These are phyloP conservation scores for Cassiopea andromeda DNA, from an alignment of 30 jellyfish, hydroid and myxozoan genomes.

Conservation along the genomic window DNA sequence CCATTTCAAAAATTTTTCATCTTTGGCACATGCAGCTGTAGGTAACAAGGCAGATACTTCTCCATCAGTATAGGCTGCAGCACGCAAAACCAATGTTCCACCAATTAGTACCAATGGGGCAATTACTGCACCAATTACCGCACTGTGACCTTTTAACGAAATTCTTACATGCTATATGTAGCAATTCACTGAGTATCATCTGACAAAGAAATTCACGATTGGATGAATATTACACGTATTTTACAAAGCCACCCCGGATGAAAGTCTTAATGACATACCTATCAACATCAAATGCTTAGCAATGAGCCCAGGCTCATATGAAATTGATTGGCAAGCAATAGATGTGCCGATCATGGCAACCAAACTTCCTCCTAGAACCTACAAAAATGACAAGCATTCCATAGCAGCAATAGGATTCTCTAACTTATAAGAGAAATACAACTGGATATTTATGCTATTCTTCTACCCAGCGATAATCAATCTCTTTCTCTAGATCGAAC, in stretches of 20 bases:
- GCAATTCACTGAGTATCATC: too few species aligned
- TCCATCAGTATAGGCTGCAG: constrained; percentile 97
- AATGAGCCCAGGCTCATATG: constrained; percentile 90
- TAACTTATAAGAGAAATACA: too few species aligned
- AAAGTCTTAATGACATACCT: constrained; percentile 54
- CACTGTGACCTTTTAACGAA: constrained; percentile 81
- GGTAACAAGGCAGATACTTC: constrained; percentile 89
- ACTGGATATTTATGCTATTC: too few species aligned
- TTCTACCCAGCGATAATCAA: too few species aligned
- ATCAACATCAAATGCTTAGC: constrained; percentile 95
- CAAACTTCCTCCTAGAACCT: constrained; percentile 96
- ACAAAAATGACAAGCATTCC: too few species aligned
- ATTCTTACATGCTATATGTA: not conserved
- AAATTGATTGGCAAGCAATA: constrained; percentile 94
- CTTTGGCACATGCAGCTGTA: constrained; percentile 98
- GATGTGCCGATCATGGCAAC: constrained; percentile 97
- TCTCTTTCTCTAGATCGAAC: too few species aligned
- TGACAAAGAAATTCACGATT: too few species aligned
- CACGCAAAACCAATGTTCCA: constrained; percentile 95
- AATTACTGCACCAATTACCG: constrained; percentile 89
- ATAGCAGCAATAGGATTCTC: too few species aligned
- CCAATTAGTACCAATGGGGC: constrained; percentile 93
- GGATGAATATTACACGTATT: too few species aligned
- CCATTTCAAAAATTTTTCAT: constrained; percentile 87
- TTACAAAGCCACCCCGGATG: not conserved